Evolutionary conservation across 2,113 vertebrate species (phyloP), one percentile per base, ranked within the genome.

Genomic region (Pomatorhinus ruficollis): DNA sequence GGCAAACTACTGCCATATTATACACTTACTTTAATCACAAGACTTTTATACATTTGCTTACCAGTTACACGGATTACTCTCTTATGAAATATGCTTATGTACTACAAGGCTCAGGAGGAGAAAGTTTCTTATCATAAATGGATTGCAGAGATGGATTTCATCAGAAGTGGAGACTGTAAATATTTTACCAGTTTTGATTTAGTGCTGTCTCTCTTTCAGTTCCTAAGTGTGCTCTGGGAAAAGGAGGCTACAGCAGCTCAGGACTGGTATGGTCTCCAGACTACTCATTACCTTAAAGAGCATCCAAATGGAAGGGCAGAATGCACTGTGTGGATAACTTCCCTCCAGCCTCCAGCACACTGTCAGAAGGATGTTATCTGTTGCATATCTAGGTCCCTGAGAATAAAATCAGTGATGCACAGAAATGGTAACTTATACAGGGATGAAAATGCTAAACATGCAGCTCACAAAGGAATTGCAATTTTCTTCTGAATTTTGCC

Each of bases 61-160:
- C 39, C 50, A 61, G 44, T 27, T 60, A 37, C 15, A 39, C 1
- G 0, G 0, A 39, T 52, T 22, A 39, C 11, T 83, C 8, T 76
- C 11, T 20, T 54, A 19, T 25, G 31, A 23, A 56, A 53, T 31
- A 44, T 4, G 1, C 9, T 74, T 81, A 25, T 23, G 11, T 57
- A 20, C 20, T 33, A 20, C 15, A 50, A 37, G 11, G 33, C 11
- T 30, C 9, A 4, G 9, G 20, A 57, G 18, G 30, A 50, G 5
- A 45, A 91, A 40, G 10, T 25, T 94, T 77, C 33, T 80, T n/a
- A 23, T 28, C 21, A 19, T 44, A 63, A 33, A 50, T 42, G 17
- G 28, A 23, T 30, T 66, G 50, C 45, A 64, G 7, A 54, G 52
- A 47, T 44, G 35, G 23, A 80, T 47, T 69, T 71, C 39, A 64